Evolutionary conservation across 2,113 vertebrate species (phyloP).

Genomic region (Crotalus viridis): DNA sequence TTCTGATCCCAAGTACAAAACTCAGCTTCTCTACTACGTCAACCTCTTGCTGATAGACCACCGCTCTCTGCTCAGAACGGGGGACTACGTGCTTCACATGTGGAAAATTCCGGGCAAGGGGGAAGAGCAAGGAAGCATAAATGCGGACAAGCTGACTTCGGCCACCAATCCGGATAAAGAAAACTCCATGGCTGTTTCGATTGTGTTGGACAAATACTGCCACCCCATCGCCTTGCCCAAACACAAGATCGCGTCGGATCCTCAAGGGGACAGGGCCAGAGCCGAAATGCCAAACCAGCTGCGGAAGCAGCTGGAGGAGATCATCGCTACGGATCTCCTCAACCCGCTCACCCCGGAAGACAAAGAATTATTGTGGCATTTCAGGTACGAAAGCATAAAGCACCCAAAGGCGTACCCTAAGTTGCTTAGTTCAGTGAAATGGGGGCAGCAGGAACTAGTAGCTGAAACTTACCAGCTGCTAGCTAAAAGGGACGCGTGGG

Average conservation of each 20-base stretch:
- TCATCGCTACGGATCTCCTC: slow-evolving; percentile 89
- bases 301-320: slow-evolving; percentile 93
- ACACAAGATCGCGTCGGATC: slow-evolving; percentile 72
- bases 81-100: slow-evolving; percentile 96
- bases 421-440: slow-evolving; percentile 91
- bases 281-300: slow-evolving; percentile 96
- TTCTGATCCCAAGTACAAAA: slow-evolving; percentile 83
- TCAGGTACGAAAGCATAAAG: slow-evolving; percentile 89
- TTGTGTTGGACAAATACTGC: slow-evolving; percentile 92
- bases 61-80: slow-evolving; percentile 89
- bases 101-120: slow-evolving; percentile 95
- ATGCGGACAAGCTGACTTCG: slow-evolving; percentile 94
- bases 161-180: slow-evolving; percentile 96
- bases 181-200: slow-evolving; percentile 89
- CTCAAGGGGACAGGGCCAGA: slow-evolving; percentile 79
- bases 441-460: slow-evolving; percentile 93
- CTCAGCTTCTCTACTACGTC: slow-evolving; percentile 92
- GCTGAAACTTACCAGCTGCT: slow-evolving; percentile 86
- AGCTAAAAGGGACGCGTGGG: slow-evolving; percentile 86
- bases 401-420: slow-evolving; percentile 93
- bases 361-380: slow-evolving; percentile 97
- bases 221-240: slow-evolving; percentile 94
- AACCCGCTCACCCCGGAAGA: slow-evolving; percentile 92
- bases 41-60: slow-evolving; percentile 95
- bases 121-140: slow-evolving; percentile 93